Evolutionary conservation across 1,140 invertebrate genomes (phyloP).

Genomic region (Zaprionus taronus): DNA sequence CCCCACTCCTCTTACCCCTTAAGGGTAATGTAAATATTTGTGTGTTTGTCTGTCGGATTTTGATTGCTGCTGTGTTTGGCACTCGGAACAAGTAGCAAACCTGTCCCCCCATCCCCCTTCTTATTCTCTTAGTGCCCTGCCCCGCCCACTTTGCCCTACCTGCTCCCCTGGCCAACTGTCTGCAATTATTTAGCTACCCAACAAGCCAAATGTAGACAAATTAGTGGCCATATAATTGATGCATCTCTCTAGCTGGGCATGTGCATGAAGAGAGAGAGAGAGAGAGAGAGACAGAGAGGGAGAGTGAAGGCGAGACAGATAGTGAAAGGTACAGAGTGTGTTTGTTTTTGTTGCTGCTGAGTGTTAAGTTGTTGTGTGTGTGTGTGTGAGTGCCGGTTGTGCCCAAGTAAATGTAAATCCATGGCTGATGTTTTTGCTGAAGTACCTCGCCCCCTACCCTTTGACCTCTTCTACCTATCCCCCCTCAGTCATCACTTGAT

Average conservation of each 20-base stretch:
- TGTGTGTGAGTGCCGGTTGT: conserved; percentile 5
- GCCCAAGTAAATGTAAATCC: conserved; percentile 50
- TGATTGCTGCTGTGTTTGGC: conserved; percentile 59
- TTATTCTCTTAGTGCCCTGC: background rate
- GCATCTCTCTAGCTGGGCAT: conserved; percentile 41
- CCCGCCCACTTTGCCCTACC: background rate
- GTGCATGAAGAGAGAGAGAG: background rate
- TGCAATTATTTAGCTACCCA: conserved; percentile 64
- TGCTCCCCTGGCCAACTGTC: conserved; percentile 13
- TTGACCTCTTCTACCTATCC: background rate
- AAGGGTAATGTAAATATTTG: conserved; percentile 64
- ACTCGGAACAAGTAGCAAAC: conserved; percentile 23
- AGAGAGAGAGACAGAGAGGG: background rate
- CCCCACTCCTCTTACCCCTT: background rate
- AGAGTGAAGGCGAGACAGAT: background rate
- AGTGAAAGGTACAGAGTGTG: background rate
- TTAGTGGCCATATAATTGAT: conserved; percentile 76
- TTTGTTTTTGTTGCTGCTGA: conserved; percentile 23
- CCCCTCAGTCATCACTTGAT: background rate
- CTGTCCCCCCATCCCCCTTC: background rate
- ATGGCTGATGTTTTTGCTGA: conserved; percentile 57
- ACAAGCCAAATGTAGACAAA: conserved; percentile 65
- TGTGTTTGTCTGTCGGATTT: conserved; percentile 61
- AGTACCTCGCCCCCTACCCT: background rate
- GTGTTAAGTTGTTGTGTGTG: conserved; percentile 31